phyloP scores from a whole-genome alignment of 1,140 invertebrate species.

The Heliconius congener region DNA sequence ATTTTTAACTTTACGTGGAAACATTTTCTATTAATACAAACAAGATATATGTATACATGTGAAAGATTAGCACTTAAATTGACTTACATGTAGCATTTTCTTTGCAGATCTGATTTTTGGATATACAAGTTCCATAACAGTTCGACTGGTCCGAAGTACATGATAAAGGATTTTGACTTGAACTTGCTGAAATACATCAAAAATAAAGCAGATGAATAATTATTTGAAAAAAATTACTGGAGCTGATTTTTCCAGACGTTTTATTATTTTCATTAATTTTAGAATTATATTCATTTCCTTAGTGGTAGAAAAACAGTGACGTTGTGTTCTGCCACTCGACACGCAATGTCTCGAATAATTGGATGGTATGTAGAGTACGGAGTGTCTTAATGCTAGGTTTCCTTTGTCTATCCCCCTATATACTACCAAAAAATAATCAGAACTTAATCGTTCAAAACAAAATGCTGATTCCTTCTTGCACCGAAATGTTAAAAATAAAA shows the following conservation, averaged over 20 bases:
- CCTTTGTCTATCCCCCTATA: too few species aligned
- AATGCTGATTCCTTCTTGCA: not conserved
- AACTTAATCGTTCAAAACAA: too few species aligned
- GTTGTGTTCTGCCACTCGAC: too few species aligned
- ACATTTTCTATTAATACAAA: not conserved
- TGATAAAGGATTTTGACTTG: not conserved
- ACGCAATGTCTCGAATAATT: too few species aligned
- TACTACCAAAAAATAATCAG: too few species aligned
- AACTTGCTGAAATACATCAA: conserved; percentile 23
- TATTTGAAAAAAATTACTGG: too few species aligned
- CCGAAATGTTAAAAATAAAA: not conserved
- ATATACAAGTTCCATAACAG: conserved; percentile 51
- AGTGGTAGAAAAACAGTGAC: too few species aligned
- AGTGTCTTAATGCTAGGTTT: too few species aligned
- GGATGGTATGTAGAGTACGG: too few species aligned
- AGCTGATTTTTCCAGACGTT: too few species aligned
- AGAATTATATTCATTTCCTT: too few species aligned
- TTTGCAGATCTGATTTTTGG: conserved; percentile 40
- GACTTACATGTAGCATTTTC: conserved; percentile 23
- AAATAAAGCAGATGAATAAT: not conserved
- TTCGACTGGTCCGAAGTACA: conserved; percentile 41
- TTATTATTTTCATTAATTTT: too few species aligned
- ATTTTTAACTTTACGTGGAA: not conserved
- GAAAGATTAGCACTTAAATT: not conserved
- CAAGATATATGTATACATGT: not conserved